Base-by-base conservation (phyloP, 2,113 vertebrate species). In the Phoenicopterus ruber region DNA sequence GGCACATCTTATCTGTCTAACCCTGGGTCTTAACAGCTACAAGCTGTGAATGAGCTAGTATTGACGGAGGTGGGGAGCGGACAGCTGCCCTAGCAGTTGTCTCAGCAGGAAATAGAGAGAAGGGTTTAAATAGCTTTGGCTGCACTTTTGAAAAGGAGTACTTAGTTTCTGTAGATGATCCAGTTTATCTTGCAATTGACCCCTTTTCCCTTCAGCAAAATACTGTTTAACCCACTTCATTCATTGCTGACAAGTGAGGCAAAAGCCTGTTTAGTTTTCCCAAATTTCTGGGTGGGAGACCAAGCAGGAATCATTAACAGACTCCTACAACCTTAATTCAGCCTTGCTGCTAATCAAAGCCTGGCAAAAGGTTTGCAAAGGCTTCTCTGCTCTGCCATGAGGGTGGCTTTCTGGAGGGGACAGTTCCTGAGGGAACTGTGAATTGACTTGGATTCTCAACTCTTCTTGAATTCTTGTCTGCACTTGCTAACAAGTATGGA, bases 91-190 rank as follows among this genome's bases (percentile, higher is more conserved):
- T 88, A 55, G 83, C 84, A 79, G 65, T 87, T 85, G 79, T 77
- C 82, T 93, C 90, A 82, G 87, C 54, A 61, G 82, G 78, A 87
- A 79, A 82, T 18, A n/a, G 54, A 69, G 32, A 80, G 52, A 19
- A 78, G 72, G 80, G 76, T 77, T 93, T 79, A 76, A 93, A 82
- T 50, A 96, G 89, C 81, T 95, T 91, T 91, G 77, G 65, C 89
- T 91, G 82, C 66, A 65, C 42, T 93, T 96, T 40, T 54, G 34
- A 94, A 88, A 87, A 72, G 1, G 12, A 89, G 11, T 46, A 72
- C 47, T 87, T 82, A 15, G 78, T 82, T 96, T 76, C 77, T 94
- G 88, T 90, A 82, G 90, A 85, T 85, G 55, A 88, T 87, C 34
- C 24, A 54, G 62, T 94, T 91, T 87, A 85, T 93, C 92, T 94